Evolutionary conservation across 2,113 vertebrate genomes (phyloP).

Genomic region (Trogon surrucura): DNA sequence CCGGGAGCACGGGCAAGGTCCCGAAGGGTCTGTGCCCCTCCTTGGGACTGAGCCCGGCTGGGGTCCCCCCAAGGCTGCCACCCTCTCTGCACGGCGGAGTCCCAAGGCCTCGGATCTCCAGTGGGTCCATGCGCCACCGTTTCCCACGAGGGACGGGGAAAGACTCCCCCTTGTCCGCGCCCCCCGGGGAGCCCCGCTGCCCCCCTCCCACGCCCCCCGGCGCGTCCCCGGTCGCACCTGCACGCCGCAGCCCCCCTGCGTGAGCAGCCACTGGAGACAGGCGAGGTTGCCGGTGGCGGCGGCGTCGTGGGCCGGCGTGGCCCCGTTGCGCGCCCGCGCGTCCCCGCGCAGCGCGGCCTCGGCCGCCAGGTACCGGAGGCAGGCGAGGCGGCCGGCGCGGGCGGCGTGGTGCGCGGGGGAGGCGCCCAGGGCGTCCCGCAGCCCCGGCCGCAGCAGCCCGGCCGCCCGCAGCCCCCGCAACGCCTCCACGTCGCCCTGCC

Average conservation of each 20-base stretch:
- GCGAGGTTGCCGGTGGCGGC: constrained; percentile 90
- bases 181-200: not conserved
- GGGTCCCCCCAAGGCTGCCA: not conserved
- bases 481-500: no score
- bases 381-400: no score
- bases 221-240: constrained; percentile 77
- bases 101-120: not conserved
- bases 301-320: no score
- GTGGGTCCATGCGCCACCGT: not conserved
- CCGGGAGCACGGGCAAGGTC: not conserved
- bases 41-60: not conserved
- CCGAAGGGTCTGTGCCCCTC: not conserved
- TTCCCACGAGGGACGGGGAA: no score
- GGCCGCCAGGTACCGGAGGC: no score
- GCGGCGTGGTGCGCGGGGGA: no score
- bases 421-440: no score
- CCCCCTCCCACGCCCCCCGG: not conserved
- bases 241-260: constrained; percentile 84
- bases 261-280: constrained; percentile 93
- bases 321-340: no score
- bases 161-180: no score
- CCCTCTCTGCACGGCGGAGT: not conserved
- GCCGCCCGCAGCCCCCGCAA: no score
- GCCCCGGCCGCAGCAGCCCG: no score
- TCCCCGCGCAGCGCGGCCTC: no score